These are phyloP conservation scores for Symphodus melops DNA, from an alignment of 2,113 vertebrate species.

Conservation along the genomic window DNA sequence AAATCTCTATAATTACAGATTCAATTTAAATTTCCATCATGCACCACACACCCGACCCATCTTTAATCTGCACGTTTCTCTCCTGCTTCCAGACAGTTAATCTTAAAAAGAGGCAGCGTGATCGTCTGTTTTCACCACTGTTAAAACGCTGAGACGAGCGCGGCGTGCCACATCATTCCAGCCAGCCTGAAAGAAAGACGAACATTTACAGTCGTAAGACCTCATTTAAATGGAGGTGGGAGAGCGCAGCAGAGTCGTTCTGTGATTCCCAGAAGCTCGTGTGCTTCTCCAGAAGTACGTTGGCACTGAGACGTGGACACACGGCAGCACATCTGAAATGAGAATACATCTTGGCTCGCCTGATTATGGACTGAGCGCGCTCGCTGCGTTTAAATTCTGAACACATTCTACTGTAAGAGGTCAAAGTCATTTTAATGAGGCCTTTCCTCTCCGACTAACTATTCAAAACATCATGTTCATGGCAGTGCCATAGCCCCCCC, in stretches of 20 bases:
- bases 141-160: constrained; percentile 19
- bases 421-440: constrained; percentile 70
- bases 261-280: constrained; percentile 18
- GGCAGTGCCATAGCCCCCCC: constrained; percentile 18
- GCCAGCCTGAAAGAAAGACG: not conserved
- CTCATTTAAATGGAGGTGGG: constrained; percentile 31
- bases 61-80: constrained; percentile 1
- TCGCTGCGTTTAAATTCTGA: constrained; percentile 44
- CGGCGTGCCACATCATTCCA: not conserved
- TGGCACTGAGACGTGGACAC: constrained; percentile 21
- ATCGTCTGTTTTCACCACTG: constrained; percentile 10
- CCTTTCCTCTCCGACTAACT: constrained; percentile 38
- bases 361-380: constrained; percentile 39
- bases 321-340: constrained; percentile 33
- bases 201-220: constrained; percentile 1
- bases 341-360: constrained; percentile 31
- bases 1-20: not conserved
- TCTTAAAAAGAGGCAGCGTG: constrained; percentile 6
- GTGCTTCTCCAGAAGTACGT: constrained; percentile 30
- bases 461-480: constrained; percentile 42
- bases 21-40: not conserved
- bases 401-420: constrained; percentile 52
- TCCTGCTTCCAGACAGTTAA: not conserved
- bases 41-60: not conserved
- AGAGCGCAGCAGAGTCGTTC: not conserved